These are phyloP conservation scores for Coilia nasus DNA, from an alignment of 2,797 vertebrate genomes.

Conservation along the genomic window DNA sequence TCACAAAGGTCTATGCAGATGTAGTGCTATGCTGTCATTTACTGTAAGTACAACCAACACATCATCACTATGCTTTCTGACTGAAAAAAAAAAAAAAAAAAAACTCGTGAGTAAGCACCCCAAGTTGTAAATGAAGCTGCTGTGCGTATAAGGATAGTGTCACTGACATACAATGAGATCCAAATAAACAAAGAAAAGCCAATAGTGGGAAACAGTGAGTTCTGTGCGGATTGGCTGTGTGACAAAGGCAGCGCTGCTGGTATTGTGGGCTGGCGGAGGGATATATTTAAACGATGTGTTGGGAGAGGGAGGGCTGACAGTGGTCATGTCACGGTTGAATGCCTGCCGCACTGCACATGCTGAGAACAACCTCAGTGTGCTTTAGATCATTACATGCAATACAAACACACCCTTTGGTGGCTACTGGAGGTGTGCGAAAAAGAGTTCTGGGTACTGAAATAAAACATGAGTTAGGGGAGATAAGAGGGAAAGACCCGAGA, in stretches of 20 bases:
- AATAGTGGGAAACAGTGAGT: background rate
- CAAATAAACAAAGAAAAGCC: background rate
- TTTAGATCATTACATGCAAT: background rate
- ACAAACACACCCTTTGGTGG: background rate
- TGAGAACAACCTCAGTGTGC: background rate
- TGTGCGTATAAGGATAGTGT: background rate
- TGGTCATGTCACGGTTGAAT: background rate
- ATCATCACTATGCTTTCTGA: background rate
- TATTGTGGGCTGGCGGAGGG: background rate
- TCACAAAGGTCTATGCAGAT: background rate
- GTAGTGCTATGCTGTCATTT: background rate
- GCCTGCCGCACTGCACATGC: background rate
- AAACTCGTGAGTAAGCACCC: background rate
- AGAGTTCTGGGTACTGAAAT: background rate
- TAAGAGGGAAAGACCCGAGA: background rate
- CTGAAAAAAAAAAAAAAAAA: background rate
- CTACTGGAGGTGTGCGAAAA: background rate
- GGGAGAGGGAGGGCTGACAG: background rate
- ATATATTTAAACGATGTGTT: constrained; percentile 12
- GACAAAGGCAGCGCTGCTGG: background rate
- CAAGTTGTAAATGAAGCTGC: background rate
- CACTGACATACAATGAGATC: background rate
- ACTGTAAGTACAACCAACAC: background rate
- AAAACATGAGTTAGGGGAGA: background rate
- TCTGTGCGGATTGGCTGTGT: background rate